phyloP scores from a whole-genome alignment of 1,140 invertebrate species.

The Cydia pomonella region DNA sequence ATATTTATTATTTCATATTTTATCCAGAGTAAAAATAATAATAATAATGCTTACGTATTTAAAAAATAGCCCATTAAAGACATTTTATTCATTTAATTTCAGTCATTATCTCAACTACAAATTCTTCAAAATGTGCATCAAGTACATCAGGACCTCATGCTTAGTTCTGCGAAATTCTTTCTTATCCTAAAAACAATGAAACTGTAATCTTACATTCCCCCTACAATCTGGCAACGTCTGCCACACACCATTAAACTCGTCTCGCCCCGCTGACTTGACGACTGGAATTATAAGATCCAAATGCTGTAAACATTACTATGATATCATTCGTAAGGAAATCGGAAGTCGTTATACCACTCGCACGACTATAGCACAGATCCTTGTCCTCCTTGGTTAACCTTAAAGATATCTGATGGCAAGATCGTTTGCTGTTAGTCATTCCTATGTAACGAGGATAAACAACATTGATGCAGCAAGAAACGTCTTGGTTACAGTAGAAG shows the following conservation, averaged over 20 bases:
- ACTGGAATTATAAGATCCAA: conserved; percentile 38
- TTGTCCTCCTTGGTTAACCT: conserved; percentile 12
- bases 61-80: too few relatives aligned
- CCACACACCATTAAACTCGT: conserved; percentile 39
- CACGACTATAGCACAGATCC: not conserved
- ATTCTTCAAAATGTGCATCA: not conserved
- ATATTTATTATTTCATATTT: too few relatives aligned
- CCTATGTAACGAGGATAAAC: not conserved
- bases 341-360: too few relatives aligned
- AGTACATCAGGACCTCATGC: not conserved
- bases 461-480: too few relatives aligned
- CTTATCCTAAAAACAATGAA: not conserved
- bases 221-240: conserved; percentile 1
- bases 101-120: not conserved
- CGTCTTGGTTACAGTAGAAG: too few relatives aligned
- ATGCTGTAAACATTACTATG: conserved; percentile 36
- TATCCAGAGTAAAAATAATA: too few relatives aligned
- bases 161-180: not conserved
- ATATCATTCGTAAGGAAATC: conserved; percentile 28
- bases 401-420: not conserved
- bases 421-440: not conserved
- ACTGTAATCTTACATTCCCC: not conserved
- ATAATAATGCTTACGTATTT: too few relatives aligned
- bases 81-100: too few relatives aligned
- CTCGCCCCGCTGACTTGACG: conserved; percentile 44